Conservation (phyloP, 2,888 invertebrate genomes). For the Idaea straminata region DNA sequence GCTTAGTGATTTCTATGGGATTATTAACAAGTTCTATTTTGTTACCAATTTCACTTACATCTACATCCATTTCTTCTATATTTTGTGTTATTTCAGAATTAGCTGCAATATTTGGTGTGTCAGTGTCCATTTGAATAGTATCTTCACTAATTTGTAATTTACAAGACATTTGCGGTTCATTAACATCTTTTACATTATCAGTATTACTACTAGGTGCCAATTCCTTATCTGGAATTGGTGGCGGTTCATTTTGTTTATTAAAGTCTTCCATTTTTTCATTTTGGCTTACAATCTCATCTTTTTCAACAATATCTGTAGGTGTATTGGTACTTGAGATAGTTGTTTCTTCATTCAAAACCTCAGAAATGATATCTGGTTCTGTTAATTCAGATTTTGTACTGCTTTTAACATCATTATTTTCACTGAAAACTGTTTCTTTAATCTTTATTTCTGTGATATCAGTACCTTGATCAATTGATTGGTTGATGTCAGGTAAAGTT, state of each 20-base stretch:
- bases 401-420: neutral
- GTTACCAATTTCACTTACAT: neutral
- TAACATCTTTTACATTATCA: neutral
- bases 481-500: neutral
- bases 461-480: neutral
- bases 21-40: neutral
- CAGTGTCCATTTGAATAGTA: neutral
- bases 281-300: neutral
- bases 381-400: neutral
- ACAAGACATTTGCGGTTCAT: neutral
- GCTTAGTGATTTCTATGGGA: neutral
- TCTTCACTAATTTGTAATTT: neutral
- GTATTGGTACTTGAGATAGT: too few relatives aligned
- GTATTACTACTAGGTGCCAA: neutral
- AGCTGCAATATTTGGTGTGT: neutral
- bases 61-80: neutral
- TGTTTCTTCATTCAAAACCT: neutral
- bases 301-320: neutral
- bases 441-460: neutral
- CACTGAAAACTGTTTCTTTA: constrained; percentile 1
- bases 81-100: neutral
- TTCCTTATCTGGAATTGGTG: neutral
- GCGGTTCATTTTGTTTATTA: neutral
- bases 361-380: constrained; percentile 8
- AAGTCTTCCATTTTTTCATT: neutral